These are phyloP conservation scores for Rana temporaria DNA, from an alignment of 2,113 vertebrate genomes.

Conservation along the genomic window DNA sequence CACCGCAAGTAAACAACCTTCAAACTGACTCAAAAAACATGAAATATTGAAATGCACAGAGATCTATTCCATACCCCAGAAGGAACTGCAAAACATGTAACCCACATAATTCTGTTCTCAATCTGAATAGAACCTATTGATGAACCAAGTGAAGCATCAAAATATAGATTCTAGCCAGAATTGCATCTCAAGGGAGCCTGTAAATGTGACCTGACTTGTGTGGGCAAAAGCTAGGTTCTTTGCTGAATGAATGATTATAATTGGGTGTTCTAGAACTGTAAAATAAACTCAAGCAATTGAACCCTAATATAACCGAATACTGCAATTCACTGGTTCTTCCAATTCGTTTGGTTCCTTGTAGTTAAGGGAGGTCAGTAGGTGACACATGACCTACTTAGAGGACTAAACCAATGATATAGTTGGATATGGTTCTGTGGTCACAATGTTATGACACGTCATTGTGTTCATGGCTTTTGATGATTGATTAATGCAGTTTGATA, in stretches of 20 bases:
- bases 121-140: constrained; percentile 69
- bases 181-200: constrained; percentile 61
- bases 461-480: background rate
- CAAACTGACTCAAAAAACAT: too few relatives aligned
- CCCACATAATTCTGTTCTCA: constrained; percentile 67
- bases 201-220: constrained; percentile 55
- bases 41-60: too few relatives aligned
- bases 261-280: constrained; percentile 34
- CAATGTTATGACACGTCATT: constrained; percentile 7
- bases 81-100: background rate
- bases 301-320: constrained; percentile 25
- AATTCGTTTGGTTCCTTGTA: constrained; percentile 49
- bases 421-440: constrained; percentile 56
- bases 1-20: too few relatives aligned
- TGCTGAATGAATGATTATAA: constrained; percentile 50
- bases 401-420: constrained; percentile 57
- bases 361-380: constrained; percentile 53
- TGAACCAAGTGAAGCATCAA: constrained; percentile 67
- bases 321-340: constrained; percentile 45
- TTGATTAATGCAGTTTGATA: background rate
- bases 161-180: constrained; percentile 64
- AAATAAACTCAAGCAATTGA: constrained; percentile 53
- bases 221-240: constrained; percentile 59
- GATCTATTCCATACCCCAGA: background rate
- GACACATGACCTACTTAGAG: constrained; percentile 59